phyloP scores from a whole-genome alignment of 1,140 invertebrate genomes.

The Charaxes varanes region DNA sequence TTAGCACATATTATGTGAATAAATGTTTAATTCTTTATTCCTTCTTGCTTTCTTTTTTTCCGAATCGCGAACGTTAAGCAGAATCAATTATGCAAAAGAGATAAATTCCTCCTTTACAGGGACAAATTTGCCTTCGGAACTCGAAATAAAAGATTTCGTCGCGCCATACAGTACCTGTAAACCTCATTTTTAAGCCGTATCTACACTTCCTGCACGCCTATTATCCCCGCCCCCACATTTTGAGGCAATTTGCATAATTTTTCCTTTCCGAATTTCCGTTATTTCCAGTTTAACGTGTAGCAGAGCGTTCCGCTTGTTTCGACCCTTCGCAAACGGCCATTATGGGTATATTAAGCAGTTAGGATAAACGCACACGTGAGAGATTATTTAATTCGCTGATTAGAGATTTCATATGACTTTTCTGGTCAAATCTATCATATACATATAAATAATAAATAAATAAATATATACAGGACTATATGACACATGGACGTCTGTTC shows the following conservation, averaged over 20 bases:
- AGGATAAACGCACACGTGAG: no score
- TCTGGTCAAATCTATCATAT: no score
- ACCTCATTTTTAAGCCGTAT: slow-evolving; percentile 22
- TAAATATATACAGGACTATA: no score
- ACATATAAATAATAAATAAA: no score
- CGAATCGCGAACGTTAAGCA: no score
- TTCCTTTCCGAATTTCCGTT: slow-evolving; percentile 35
- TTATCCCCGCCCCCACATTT: slow-evolving; percentile 25
- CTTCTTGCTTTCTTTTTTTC: no score
- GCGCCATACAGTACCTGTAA: slow-evolving; percentile 16
- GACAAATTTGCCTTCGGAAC: slow-evolving; percentile 12
- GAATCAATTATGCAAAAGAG: slow-evolving; percentile 13
- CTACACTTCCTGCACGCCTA: slow-evolving; percentile 16
- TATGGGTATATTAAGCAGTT: slow-evolving; percentile 24
- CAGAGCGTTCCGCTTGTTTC: slow-evolving; percentile 11
- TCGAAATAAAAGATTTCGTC: slow-evolving; percentile 17
- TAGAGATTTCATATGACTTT: no score
- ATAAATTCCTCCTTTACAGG: slow-evolving; percentile 1
- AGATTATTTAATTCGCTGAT: no score
- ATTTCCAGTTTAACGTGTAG: slow-evolving; percentile 29
- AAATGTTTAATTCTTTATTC: no score
- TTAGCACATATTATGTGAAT: no score
- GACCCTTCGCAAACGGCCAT: slow-evolving; percentile 16
- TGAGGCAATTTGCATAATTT: slow-evolving; percentile 41
- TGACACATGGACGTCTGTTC: no score